Evolutionary conservation across 2,888 invertebrate species (phyloP).

Genomic region (Ophion costatus): DNA sequence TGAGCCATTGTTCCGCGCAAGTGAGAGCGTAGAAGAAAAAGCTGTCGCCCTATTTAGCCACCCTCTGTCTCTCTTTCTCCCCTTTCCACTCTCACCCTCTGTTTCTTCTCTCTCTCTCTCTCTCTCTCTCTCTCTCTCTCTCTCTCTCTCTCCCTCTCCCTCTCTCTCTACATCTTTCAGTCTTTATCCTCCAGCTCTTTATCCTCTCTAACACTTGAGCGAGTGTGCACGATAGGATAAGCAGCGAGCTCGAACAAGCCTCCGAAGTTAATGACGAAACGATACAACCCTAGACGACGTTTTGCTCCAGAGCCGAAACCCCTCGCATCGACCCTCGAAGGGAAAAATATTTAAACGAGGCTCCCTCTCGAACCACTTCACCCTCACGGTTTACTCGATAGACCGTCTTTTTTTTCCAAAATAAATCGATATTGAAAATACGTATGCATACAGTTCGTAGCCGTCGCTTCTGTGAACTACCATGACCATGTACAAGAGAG

Average conservation of each 20-base stretch:
- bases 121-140: neutral
- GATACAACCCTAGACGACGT: conserved; percentile 40
- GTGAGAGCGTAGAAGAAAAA: conserved; percentile 64
- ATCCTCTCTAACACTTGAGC: conserved; percentile 27
- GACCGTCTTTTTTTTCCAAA: conserved; percentile 34
- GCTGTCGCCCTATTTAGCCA: conserved; percentile 56
- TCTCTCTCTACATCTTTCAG: conserved; percentile 16
- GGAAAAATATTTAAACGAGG: conserved; percentile 49
- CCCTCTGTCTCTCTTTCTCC: conserved; percentile 9
- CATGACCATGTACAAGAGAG: conserved; percentile 3
- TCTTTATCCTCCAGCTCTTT: conserved; percentile 11
- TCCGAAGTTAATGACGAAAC: conserved; percentile 48
- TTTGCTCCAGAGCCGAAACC: conserved; percentile 55
- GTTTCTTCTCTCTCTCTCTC: neutral
- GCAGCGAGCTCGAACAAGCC: conserved; percentile 32
- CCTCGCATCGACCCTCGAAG: conserved; percentile 37
- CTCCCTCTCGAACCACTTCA: conserved; percentile 24
- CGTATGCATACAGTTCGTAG: conserved; percentile 42
- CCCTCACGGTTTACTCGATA: conserved; percentile 35
- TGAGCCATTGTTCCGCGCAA: conserved; percentile 67
- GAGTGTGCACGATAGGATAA: conserved; percentile 21
- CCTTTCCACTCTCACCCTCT: conserved; percentile 7
- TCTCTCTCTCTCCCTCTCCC: neutral
- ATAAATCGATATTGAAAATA: conserved; percentile 54
- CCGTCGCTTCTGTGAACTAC: neutral